These are phyloP conservation scores for Sycophaga agraensis DNA, from an alignment of 1,140 invertebrate species.

Conservation along the genomic window DNA sequence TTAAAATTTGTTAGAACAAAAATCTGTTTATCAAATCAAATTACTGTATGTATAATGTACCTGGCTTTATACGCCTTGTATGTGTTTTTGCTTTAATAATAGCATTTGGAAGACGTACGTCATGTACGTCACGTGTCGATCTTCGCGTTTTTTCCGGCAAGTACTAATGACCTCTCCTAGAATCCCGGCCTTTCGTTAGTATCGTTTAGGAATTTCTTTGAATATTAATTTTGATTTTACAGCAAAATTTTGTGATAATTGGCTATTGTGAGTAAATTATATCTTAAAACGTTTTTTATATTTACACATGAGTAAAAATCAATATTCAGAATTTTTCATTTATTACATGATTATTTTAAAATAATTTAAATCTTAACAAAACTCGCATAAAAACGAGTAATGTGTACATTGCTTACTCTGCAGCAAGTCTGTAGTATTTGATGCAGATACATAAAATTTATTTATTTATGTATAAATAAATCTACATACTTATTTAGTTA, in stretches of 20 bases:
- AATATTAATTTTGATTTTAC: no score
- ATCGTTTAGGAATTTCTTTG: no score
- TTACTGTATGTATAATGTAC: constrained; percentile 29
- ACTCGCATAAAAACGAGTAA: constrained; percentile 11
- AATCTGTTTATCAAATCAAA: constrained; percentile 16
- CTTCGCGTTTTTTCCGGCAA: constrained; percentile 2
- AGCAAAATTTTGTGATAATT: no score
- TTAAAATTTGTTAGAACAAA: not conserved
- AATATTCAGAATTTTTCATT: not conserved
- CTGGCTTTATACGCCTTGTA: constrained; percentile 37
- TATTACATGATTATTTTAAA: no score
- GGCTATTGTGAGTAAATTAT: no score
- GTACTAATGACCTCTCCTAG: no score
- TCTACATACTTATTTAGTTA: constrained; percentile 37
- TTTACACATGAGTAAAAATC: not conserved
- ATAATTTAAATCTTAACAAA: not conserved
- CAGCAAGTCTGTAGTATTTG: constrained; percentile 22
- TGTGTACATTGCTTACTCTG: constrained; percentile 27
- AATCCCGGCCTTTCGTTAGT: no score
- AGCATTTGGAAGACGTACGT: constrained; percentile 27
- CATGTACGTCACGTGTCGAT: not conserved
- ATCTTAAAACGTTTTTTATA: no score
- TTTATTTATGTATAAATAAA: constrained; percentile 42
- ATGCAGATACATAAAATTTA: constrained; percentile 40
- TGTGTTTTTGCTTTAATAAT: constrained; percentile 40